phyloP scores from a whole-genome alignment of 2,113 vertebrate genomes.

The Eulacestoma nigropectus region DNA sequence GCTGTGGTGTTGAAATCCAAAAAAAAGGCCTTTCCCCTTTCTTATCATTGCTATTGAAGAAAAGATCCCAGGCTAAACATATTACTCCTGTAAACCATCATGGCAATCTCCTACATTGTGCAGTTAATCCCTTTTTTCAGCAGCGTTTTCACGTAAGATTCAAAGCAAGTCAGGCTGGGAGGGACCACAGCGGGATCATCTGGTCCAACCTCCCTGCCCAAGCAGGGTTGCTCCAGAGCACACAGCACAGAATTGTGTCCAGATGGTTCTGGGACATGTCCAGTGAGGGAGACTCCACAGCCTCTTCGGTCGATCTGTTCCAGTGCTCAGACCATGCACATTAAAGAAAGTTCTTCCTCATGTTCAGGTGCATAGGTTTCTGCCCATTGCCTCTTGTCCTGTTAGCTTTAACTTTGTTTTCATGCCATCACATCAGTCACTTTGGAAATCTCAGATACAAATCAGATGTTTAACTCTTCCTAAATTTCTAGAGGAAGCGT shows the following conservation, averaged over 20 bases:
- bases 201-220: background rate
- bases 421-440: background rate
- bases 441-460: background rate
- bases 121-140: background rate
- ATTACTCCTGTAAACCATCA: background rate
- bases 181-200: background rate
- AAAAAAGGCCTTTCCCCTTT: background rate
- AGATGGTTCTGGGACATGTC: background rate
- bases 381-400: background rate
- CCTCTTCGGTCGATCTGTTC: background rate
- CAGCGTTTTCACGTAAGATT: background rate
- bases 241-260: accelerated
- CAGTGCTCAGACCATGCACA: background rate
- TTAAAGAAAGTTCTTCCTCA: background rate
- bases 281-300: background rate
- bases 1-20: background rate
- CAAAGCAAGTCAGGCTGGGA: background rate
- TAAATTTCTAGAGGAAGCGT: background rate
- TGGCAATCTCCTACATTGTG: background rate
- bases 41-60: background rate
- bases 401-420: background rate
- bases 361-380: background rate
- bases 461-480: background rate
- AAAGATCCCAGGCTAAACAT: background rate
- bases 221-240: background rate